These are phyloP conservation scores for Cryptotis parvus DNA, from an alignment of 2,113 vertebrate species.

Conservation along the genomic window DNA sequence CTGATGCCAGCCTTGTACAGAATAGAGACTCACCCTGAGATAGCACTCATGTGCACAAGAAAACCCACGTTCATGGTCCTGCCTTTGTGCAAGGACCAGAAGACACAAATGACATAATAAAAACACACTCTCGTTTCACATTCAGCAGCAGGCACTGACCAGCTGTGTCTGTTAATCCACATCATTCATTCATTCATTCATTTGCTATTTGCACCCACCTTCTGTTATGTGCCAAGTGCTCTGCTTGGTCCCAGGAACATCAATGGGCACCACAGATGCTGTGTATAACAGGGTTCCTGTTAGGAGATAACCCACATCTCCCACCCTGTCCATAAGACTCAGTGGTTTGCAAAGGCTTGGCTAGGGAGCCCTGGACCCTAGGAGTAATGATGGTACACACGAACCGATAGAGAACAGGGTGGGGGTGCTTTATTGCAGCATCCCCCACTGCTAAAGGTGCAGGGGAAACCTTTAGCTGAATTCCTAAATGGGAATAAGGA, in stretches of 20 bases:
- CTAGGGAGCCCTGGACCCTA: too few species aligned
- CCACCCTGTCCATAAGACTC: background rate
- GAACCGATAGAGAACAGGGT: too few species aligned
- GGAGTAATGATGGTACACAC: rapidly evolving
- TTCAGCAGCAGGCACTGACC: too few species aligned
- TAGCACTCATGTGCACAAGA: background rate
- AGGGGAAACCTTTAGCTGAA: slow-evolving; percentile 68
- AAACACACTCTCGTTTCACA: too few species aligned
- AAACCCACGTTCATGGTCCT: background rate
- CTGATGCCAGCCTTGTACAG: background rate
- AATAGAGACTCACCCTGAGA: background rate
- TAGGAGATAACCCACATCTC: background rate
- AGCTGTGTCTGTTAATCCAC: background rate
- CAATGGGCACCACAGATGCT: background rate
- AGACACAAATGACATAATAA: too few species aligned
- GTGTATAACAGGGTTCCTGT: background rate
- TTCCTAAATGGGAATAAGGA: slow-evolving; percentile 65
- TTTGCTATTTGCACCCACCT: background rate
- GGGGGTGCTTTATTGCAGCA: too few species aligned
- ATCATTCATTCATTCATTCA: background rate
- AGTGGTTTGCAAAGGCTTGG: background rate
- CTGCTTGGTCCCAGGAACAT: background rate
- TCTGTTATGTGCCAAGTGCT: background rate
- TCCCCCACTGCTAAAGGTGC: too few species aligned
- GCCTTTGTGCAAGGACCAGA: background rate